A percentile compares a stretch with the other conserved stretches of the same genome.
These are phyloP conservation scores for Periophthalmus modestus DNA, from an alignment of 2,113 vertebrate species.

Conservation along the genomic window DNA sequence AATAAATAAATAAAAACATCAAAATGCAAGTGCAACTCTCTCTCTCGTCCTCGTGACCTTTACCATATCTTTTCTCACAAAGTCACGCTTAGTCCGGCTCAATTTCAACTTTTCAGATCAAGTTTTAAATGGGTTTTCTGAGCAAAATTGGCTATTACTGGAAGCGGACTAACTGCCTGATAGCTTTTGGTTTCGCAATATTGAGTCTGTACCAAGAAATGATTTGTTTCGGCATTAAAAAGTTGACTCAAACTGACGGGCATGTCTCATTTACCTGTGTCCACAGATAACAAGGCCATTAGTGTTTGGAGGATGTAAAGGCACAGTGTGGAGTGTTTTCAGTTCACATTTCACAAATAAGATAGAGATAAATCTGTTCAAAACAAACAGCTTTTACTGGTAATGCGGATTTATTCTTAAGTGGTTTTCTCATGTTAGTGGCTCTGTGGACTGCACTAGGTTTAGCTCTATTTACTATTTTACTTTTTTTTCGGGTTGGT, in stretches of 20 bases:
- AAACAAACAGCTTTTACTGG: too few relatives aligned
- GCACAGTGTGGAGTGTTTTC: too few relatives aligned
- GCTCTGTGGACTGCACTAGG: too few relatives aligned
- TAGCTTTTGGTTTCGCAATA: not conserved
- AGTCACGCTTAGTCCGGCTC: not conserved
- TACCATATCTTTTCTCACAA: conserved; percentile 27
- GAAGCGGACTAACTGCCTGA: not conserved
- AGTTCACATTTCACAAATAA: too few relatives aligned
- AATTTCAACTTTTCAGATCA: conserved; percentile 23
- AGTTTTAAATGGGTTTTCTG: conserved; percentile 16
- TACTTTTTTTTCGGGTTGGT: too few relatives aligned
- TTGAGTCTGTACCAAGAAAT: not conserved
- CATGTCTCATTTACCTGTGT: not conserved
- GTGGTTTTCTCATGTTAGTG: too few relatives aligned
- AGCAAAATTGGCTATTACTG: not conserved
- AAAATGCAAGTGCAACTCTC: conserved; percentile 41
- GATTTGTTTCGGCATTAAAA: not conserved
- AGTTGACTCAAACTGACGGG: not conserved
- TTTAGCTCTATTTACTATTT: too few relatives aligned
- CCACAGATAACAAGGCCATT: not conserved
- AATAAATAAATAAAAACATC: not conserved
- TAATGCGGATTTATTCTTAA: too few relatives aligned
- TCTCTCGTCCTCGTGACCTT: conserved; percentile 42
- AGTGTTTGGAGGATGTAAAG: not conserved
- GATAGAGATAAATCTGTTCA: too few relatives aligned